phyloP scores from a whole-genome alignment of 2,113 vertebrate species.

The Prunella fulvescens region DNA sequence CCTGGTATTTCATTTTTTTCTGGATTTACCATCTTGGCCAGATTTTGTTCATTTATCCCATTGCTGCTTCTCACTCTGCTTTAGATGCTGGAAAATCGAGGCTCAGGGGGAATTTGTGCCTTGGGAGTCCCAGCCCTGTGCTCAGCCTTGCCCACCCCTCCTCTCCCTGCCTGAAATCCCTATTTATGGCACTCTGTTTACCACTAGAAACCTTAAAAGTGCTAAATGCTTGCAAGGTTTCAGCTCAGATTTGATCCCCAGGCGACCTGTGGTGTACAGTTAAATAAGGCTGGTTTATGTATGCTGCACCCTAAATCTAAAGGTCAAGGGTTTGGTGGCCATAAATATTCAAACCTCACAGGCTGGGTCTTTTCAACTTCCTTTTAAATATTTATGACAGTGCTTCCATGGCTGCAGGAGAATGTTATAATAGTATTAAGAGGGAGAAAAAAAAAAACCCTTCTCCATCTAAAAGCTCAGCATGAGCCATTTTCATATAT shows the following conservation, averaged over 20 bases:
- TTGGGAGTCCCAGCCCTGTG: neutral
- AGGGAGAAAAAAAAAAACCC: fast-evolving
- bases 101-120: fast-evolving
- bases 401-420: neutral
- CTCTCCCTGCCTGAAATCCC: neutral
- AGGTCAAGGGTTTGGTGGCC: neutral
- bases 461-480: constrained; percentile 8
- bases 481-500: neutral
- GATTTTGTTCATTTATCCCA: neutral
- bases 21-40: neutral
- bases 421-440: neutral
- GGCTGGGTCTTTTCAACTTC: neutral
- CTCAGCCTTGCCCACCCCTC: neutral
- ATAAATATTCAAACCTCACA: neutral
- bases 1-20: neutral
- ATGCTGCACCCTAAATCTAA: neutral
- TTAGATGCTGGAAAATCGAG: neutral
- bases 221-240: neutral
- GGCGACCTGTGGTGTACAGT: neutral
- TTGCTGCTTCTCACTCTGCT: neutral
- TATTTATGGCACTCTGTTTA: neutral
- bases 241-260: neutral
- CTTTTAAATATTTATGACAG: constrained; percentile 26
- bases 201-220: neutral
- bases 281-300: neutral